Evolutionary conservation across 2,888 invertebrate genomes (phyloP).

Genomic region (Mesoligia furuncula): DNA sequence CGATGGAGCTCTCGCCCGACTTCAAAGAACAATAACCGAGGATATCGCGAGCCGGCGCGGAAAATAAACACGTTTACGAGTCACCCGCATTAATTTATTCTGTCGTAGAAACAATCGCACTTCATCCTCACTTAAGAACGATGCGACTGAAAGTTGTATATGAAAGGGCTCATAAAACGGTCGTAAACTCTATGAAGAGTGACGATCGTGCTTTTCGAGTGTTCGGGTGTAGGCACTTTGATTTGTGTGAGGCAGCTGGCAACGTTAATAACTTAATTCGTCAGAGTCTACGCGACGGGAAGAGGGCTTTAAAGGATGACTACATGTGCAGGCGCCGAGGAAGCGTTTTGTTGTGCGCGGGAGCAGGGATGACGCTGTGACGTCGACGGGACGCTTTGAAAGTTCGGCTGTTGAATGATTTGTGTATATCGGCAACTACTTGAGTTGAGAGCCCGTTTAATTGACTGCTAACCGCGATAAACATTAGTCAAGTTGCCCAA

Average conservation of each 20-base stretch:
- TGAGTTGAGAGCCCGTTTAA: constrained; percentile 75
- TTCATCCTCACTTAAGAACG: constrained; percentile 71
- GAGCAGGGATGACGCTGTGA: constrained; percentile 78
- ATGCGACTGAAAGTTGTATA: constrained; percentile 85
- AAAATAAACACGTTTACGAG: constrained; percentile 84
- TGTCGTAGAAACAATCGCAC: constrained; percentile 86
- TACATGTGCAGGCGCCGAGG: constrained; percentile 84
- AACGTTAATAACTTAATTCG: constrained; percentile 90
- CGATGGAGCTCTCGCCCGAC: constrained; percentile 75
- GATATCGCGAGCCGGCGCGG: constrained; percentile 77
- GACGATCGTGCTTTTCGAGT: constrained; percentile 80
- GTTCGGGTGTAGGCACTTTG: constrained; percentile 85
- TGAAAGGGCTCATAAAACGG: constrained; percentile 87
- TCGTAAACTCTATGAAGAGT: constrained; percentile 84
- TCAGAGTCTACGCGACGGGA: constrained; percentile 87
- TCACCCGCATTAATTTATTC: constrained; percentile 85
- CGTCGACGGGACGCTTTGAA: constrained; percentile 69
- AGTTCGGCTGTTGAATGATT: constrained; percentile 81
- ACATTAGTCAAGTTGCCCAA: constrained; percentile 74
- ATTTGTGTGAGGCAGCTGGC: constrained; percentile 89
- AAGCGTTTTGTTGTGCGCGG: constrained; percentile 79
- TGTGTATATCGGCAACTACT: constrained; percentile 81
- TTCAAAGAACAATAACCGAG: constrained; percentile 85
- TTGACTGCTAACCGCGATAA: constrained; percentile 80
- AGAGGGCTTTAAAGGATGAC: constrained; percentile 83